Conservation (phyloP, 2,888 invertebrate genomes). For the Hirtodrosophila cameraria region DNA sequence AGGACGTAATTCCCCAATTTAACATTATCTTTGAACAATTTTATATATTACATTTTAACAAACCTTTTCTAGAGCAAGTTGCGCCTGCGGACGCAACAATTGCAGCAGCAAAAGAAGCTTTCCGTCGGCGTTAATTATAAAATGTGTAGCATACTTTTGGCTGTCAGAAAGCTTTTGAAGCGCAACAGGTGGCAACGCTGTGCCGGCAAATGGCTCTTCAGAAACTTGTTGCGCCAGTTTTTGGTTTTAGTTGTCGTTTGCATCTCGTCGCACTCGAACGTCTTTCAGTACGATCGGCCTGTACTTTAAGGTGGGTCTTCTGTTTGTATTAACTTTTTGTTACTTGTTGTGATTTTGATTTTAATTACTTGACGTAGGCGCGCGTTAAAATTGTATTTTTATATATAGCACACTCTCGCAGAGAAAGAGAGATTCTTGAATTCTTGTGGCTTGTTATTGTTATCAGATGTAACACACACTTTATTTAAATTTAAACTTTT, state of each 20-base stretch:
- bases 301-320: conserved; percentile 51
- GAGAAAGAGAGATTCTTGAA: conserved; percentile 7
- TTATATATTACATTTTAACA: too few relatives aligned
- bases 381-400: conserved; percentile 42
- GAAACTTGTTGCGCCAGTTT: conserved; percentile 69
- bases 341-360: conserved; percentile 14
- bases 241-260: conserved; percentile 49
- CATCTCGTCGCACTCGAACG: conserved; percentile 41
- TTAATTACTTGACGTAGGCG: conserved; percentile 57
- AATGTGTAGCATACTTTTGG: conserved; percentile 19
- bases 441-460: conserved; percentile 6
- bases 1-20: too few relatives aligned
- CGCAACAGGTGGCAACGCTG: conserved; percentile 33
- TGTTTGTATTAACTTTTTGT: conserved; percentile 15
- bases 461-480: neutral
- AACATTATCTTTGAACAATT: too few relatives aligned
- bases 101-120: neutral
- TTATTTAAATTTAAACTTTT: neutral
- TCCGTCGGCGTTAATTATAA: neutral
- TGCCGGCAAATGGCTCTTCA: conserved; percentile 6
- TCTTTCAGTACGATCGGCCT: conserved; percentile 2
- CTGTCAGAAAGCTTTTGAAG: conserved; percentile 15
- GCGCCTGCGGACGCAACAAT: too few relatives aligned
- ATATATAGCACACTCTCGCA: conserved; percentile 31
- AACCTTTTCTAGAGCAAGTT: too few relatives aligned